Evolutionary conservation across 2,888 invertebrate genomes (phyloP).

Genomic region (Rhaphigaster nebulosa): DNA sequence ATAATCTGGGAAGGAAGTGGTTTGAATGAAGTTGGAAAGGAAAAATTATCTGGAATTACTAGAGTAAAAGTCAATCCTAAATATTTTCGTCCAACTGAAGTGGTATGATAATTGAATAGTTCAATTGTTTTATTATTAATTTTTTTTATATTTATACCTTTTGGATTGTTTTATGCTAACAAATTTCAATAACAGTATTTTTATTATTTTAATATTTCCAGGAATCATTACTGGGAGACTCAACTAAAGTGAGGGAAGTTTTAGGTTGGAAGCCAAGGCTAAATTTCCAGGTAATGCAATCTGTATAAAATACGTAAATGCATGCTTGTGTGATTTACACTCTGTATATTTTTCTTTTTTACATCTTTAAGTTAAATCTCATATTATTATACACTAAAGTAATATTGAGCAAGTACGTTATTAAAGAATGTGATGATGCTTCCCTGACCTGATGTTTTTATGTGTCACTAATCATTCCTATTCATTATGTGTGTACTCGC

Average conservation of each 20-base stretch:
- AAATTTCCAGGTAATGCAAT: slow-evolving; percentile 73
- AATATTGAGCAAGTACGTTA: background rate
- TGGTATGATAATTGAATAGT: slow-evolving; percentile 74
- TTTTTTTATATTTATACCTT: too few species aligned
- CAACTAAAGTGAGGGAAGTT: slow-evolving; percentile 88
- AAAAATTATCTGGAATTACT: slow-evolving; percentile 78
- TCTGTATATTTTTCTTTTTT: background rate
- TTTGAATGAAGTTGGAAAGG: slow-evolving; percentile 83
- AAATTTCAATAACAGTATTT: background rate
- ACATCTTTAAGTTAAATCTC: background rate
- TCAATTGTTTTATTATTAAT: background rate
- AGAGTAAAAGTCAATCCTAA: slow-evolving; percentile 92
- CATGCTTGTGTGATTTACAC: background rate
- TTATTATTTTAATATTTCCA: slow-evolving; percentile 67
- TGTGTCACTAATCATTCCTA: background rate
- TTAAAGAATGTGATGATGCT: background rate
- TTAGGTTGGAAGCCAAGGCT: slow-evolving; percentile 92
- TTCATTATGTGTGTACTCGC: background rate
- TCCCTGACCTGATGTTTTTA: background rate
- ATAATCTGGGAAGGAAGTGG: slow-evolving; percentile 93
- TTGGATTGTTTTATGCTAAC: background rate
- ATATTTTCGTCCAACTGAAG: slow-evolving; percentile 98
- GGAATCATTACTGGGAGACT: slow-evolving; percentile 94
- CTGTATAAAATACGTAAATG: background rate
- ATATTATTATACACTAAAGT: background rate